Conservation (phyloP, 2,797 vertebrate genomes). For the Nyctalus aviator region DNA sequence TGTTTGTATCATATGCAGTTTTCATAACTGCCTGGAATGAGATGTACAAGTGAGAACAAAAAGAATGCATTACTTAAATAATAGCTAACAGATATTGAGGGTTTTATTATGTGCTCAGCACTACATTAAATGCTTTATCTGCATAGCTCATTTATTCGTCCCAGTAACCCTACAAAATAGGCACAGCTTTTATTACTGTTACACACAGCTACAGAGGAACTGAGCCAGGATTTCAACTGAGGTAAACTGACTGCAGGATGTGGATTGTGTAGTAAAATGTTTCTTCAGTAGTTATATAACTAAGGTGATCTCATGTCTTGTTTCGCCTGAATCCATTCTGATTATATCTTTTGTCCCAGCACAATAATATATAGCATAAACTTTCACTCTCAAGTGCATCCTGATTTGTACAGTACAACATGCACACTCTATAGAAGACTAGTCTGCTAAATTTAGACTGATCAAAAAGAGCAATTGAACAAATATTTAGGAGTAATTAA, state of each 20-base stretch:
- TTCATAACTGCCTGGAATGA: neutral
- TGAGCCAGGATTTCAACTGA: neutral
- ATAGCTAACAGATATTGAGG: neutral
- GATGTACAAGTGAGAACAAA: neutral
- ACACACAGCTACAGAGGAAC: neutral
- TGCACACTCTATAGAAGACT: neutral
- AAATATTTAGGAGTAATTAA: neutral
- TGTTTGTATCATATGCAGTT: slow-evolving; percentile 19
- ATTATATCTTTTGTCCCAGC: slow-evolving; percentile 24
- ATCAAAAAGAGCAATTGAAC: neutral
- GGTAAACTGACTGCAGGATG: neutral
- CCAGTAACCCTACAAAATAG: neutral
- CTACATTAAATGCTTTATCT: slow-evolving; percentile 42
- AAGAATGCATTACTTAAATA: slow-evolving; percentile 40
- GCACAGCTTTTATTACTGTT: neutral
- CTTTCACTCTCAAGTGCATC: neutral
- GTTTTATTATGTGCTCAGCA: slow-evolving; percentile 17
- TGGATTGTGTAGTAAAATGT: neutral
- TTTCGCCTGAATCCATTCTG: neutral
- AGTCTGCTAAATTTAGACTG: slow-evolving; percentile 27
- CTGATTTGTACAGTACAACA: neutral
- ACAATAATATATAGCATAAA: neutral
- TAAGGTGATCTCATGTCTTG: neutral
- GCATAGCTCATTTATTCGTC: slow-evolving; percentile 43
- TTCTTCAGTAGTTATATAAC: neutral